These are phyloP conservation scores for Lysiphlebus fabarum DNA, from an alignment of 1,140 invertebrate species.

Conservation along the genomic window DNA sequence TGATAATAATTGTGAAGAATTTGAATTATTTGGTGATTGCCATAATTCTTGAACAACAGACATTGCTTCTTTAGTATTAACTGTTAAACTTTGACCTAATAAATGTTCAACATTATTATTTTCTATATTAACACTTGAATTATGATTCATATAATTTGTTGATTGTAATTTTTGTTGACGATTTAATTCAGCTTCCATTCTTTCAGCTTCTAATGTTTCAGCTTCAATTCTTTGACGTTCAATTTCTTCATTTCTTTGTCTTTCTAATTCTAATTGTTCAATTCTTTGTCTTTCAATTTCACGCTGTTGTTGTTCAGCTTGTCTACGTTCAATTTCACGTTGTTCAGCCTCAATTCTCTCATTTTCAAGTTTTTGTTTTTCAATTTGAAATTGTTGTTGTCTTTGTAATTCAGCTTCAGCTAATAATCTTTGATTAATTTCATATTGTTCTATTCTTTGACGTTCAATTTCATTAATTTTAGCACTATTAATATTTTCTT, in stretches of 20 bases:
- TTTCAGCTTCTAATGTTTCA: constrained; percentile 33
- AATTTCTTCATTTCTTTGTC: constrained; percentile 31
- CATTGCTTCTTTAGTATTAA: constrained; percentile 62
- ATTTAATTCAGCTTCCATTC: constrained; percentile 41
- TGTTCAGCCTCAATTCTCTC: constrained; percentile 35
- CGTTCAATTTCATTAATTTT: constrained; percentile 18
- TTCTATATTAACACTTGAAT: constrained; percentile 30
- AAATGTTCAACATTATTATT: constrained; percentile 38
- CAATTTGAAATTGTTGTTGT: constrained; percentile 36
- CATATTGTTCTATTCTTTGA: constrained; percentile 21
- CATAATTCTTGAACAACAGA: constrained; percentile 48
- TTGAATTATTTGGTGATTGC: constrained; percentile 42
- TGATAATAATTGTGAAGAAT: constrained; percentile 28
- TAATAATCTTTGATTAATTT: constrained; percentile 25
- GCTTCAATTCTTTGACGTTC: constrained; percentile 29
- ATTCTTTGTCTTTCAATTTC: constrained; percentile 35
- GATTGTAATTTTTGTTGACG: constrained; percentile 41
- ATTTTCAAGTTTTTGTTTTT: constrained; percentile 36
- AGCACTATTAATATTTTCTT: neutral
- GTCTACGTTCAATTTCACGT: constrained; percentile 34
- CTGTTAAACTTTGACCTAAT: constrained; percentile 55
- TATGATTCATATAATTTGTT: constrained; percentile 40
- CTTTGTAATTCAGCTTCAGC: constrained; percentile 31
- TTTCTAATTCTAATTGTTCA: constrained; percentile 35
- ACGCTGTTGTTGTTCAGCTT: constrained; percentile 23